Base-by-base conservation (phyloP, 2,888 invertebrate genomes). In the Netelia melanura region DNA sequence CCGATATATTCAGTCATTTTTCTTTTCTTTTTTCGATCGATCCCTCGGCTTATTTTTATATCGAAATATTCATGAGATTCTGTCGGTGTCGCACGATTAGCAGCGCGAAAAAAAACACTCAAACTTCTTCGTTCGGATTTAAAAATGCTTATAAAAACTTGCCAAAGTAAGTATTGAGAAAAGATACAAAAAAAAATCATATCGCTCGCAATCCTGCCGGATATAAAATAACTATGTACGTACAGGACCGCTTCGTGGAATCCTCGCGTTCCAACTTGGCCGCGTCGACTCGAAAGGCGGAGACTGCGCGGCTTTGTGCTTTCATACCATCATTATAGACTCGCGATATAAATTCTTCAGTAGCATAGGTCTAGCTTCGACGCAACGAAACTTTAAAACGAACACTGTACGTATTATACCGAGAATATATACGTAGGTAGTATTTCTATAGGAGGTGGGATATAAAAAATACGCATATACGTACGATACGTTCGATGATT, bases 321-420 rank as follows among this genome's bases (percentile, higher is more conserved):
- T 70, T 64, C 64, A 81, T 71, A 70, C 70, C 44, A 8, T 64
- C 43, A 81, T 81, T 70, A 76, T 17, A 38, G 38, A 64, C 23
- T 76, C 70, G 70, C 62, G 43, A 25, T 68, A 81, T 81, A 77
- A 81, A 81, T 75, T 81, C 61, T 61, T 62, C 62, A 52, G 48
- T 74, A 48, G 44, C 74, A 52, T n/a, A 74, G 74, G n/a, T 21
- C 8, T 14, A 3, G 25, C 61, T 52, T 11, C 17, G 43, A 61
- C 9, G 17, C n/a, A n/a, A 62, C 48, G 30, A 74, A 48, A 62
- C 11, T 23, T 74, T 62, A 17, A 62, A 64, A 48, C 62, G 62
- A 56, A 44, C 30, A 74, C 25, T 62, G 30, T 62, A 74, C 48
- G 14, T 48, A 48, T 30, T 52, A 74, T 62, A 21, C 8, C 58